Evolutionary conservation across 1,140 invertebrate genomes (phyloP), one percentile per base, ranked within the genome.

Genomic region (Rhynchophorus ferrugineus): DNA sequence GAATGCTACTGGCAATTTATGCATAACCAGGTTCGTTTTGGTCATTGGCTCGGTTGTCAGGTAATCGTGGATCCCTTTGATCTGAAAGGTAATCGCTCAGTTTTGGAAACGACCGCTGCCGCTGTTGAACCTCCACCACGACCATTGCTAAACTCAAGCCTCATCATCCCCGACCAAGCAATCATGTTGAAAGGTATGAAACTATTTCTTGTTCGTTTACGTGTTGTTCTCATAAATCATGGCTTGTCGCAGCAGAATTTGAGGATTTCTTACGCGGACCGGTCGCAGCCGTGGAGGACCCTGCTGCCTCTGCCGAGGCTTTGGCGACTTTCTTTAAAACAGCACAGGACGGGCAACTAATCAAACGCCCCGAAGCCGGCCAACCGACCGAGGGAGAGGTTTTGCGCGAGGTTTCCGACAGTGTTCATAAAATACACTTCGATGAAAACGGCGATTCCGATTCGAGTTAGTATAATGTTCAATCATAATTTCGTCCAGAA

Each of bases 1-100:
- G 67, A 71, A 56, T 67, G 66, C 33, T 70, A 69, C 44, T 71
- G 67, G 66, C 62, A 71, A 38, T 70, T 71, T 54, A 61, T 66
- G 42, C 62, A 71, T 35, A 56, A 60, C 13, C 62, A 61, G n/a
- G 53, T 60, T 8, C 61, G 66, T 18, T 71, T 71, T 49, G 70
- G 68, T 3, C 60, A 65, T 17, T 68, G 65, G 64, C 43, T 71
- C 8, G 61, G 64, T 9, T 67, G 63, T 42, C 36, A 57, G 36
- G 35, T 57, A 2, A 35, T 42, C 35, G 45, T 57, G 2, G 50
- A 53, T 44, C 43, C 44, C 0, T 56, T 56, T 14, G 50, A 58
- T 44, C 20, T 54, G 29, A 59, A 56, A 55, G 52, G 50, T 18
- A 54, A 54, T 16, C 13, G 39, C 13, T 58, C 57, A 11, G 57